These are phyloP conservation scores for Simalia tracyae DNA, from an alignment of 2,797 vertebrate species.

Conservation along the genomic window DNA sequence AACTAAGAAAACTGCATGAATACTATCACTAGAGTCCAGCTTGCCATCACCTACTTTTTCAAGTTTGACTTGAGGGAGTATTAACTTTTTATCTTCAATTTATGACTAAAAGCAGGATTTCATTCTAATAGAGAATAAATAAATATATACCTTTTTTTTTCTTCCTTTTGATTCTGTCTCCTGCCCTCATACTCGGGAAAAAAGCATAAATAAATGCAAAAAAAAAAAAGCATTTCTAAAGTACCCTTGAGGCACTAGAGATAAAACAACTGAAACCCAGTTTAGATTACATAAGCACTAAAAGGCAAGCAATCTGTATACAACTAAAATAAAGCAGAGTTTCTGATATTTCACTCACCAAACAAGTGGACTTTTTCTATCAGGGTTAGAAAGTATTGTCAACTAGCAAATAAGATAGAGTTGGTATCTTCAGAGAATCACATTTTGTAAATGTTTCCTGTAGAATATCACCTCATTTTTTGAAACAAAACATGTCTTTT, in stretches of 20 bases:
- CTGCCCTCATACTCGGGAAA: background rate
- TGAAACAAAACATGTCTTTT: background rate
- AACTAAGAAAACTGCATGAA: background rate
- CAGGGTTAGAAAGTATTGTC: background rate
- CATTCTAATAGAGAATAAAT: background rate
- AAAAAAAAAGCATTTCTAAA: background rate
- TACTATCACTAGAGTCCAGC: background rate
- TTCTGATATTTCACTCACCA: background rate
- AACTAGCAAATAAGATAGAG: background rate
- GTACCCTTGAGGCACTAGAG: background rate
- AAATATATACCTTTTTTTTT: background rate
- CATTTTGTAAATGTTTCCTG: background rate
- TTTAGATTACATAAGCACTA: background rate
- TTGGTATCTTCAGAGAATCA: background rate
- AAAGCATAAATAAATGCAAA: background rate
- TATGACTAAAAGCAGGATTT: background rate
- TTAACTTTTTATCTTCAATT: background rate
- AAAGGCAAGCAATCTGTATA: background rate
- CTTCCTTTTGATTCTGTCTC: background rate
- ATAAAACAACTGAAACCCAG: background rate
- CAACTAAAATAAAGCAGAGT: background rate
- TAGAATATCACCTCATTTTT: background rate
- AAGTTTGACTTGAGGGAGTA: background rate
- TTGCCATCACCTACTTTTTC: background rate
- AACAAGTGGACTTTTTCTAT: background rate